Conservation (phyloP, 2,888 invertebrate species). For the Brachyptera putata region DNA sequence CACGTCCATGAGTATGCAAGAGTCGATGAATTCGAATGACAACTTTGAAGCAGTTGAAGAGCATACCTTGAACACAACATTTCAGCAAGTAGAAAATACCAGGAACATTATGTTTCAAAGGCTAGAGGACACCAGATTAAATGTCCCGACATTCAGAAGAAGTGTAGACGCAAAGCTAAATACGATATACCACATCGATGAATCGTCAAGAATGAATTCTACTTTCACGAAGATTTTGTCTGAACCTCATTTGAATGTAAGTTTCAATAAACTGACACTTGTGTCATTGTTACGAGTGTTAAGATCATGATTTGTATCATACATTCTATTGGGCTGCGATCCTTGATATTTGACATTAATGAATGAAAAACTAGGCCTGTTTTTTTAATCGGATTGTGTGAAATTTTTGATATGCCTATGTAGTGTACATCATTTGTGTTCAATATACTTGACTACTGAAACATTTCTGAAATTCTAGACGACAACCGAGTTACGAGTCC, state of each 20-base stretch:
- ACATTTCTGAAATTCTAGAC: no score
- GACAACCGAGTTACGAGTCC: not conserved
- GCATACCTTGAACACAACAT: not conserved
- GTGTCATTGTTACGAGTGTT: not conserved
- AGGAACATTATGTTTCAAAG: conserved; percentile 5
- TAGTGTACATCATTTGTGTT: no score
- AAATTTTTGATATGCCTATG: no score
- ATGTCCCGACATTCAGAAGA: not conserved
- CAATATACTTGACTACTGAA: no score
- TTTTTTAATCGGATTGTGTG: no score
- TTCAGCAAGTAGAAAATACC: conserved; percentile 4
- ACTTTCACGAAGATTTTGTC: not conserved
- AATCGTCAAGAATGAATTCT: not conserved
- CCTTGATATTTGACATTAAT: no score
- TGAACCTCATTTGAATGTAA: conserved; percentile 4
- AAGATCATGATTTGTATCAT: no score
- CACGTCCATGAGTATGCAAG: not conserved
- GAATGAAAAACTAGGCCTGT: no score
- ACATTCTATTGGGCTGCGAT: no score
- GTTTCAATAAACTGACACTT: not conserved
- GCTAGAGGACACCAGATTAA: not conserved
- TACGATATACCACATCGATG: not conserved
- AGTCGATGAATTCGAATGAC: not conserved
- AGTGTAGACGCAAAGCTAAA: not conserved
- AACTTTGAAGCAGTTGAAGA: not conserved